Conservation (phyloP, 2,888 invertebrate genomes). For the Tortrix viridana region DNA sequence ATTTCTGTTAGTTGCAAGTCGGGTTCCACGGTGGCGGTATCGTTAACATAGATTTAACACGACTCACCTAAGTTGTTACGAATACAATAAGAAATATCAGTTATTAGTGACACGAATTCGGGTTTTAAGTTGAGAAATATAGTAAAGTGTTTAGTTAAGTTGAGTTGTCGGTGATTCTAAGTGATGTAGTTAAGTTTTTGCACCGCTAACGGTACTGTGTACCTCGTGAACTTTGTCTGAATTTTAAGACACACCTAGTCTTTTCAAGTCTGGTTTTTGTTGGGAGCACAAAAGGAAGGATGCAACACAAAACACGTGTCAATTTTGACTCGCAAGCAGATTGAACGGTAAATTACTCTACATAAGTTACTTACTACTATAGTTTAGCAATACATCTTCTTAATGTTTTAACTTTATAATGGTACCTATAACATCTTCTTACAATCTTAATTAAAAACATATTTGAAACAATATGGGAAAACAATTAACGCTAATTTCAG, state of each 20-base stretch:
- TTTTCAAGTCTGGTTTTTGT: constrained; percentile 58
- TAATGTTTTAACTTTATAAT: background rate
- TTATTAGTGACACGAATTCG: constrained; percentile 14
- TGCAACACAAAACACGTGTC: constrained; percentile 58
- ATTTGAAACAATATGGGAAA: background rate
- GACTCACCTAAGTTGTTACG: constrained; percentile 32
- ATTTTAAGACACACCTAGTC: constrained; percentile 69
- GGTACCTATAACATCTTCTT: background rate
- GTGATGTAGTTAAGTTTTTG: constrained; percentile 55
- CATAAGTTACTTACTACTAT: too few species aligned
- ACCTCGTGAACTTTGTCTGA: constrained; percentile 65
- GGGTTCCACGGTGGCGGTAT: constrained; percentile 63
- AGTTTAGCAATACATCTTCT: background rate
- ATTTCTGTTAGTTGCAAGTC: constrained; percentile 63
- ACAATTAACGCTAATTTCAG: too few species aligned
- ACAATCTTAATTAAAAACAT: background rate
- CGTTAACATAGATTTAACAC: constrained; percentile 29
- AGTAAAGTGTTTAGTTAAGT: constrained; percentile 43
- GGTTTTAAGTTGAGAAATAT: constrained; percentile 39
- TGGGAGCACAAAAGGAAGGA: constrained; percentile 55
- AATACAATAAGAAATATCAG: constrained; percentile 41
- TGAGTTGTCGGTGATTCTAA: constrained; percentile 42
- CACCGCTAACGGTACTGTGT: constrained; percentile 68
- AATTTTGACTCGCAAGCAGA: constrained; percentile 48
- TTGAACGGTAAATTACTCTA: constrained; percentile 44